Percentiles rank a stretch among this genome's conserved stretches.
phyloP scores from a whole-genome alignment of 2,113 vertebrate species.

The Eublepharis macularius region DNA sequence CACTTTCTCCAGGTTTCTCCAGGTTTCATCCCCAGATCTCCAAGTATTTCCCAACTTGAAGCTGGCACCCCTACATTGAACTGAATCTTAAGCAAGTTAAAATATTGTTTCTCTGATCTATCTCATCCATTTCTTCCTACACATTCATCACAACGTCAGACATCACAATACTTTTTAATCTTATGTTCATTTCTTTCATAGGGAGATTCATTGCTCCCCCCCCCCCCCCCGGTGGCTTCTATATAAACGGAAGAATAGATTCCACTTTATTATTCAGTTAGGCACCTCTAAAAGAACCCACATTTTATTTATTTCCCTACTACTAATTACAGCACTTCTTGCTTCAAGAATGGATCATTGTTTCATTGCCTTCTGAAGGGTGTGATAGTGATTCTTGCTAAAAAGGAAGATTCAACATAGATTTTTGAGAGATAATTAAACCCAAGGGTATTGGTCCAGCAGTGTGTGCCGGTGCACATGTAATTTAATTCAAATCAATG shows the following conservation, averaged over 20 bases:
- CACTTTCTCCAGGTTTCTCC: too few species aligned
- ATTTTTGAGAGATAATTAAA: slow-evolving; percentile 18
- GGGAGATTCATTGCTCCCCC: slow-evolving; percentile 7
- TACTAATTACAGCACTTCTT: not conserved
- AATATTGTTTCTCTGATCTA: slow-evolving; percentile 53
- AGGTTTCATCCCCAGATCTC: too few species aligned
- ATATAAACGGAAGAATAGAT: not conserved
- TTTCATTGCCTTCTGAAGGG: not conserved
- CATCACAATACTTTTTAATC: slow-evolving; percentile 25
- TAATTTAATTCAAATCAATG: slow-evolving; percentile 18
- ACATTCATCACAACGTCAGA: slow-evolving; percentile 59
- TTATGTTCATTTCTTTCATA: slow-evolving; percentile 34
- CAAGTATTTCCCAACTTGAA: too few species aligned
- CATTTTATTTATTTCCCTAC: not conserved
- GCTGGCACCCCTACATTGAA: too few species aligned
- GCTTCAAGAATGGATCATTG: not conserved
- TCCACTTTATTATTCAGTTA: slow-evolving; percentile 10
- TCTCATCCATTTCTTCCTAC: slow-evolving; percentile 12
- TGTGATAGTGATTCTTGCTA: not conserved
- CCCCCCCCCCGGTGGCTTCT: not conserved
- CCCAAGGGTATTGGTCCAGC: not conserved
- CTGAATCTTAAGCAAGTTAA: slow-evolving; percentile 45
- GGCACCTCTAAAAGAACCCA: not conserved
- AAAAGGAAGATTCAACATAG: not conserved
- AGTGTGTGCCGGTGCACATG: not conserved